A percentile compares a stretch with the other conserved stretches of the same genome.
phyloP scores from a whole-genome alignment of 1,140 invertebrate species.

The Diabrotica virgifera region DNA sequence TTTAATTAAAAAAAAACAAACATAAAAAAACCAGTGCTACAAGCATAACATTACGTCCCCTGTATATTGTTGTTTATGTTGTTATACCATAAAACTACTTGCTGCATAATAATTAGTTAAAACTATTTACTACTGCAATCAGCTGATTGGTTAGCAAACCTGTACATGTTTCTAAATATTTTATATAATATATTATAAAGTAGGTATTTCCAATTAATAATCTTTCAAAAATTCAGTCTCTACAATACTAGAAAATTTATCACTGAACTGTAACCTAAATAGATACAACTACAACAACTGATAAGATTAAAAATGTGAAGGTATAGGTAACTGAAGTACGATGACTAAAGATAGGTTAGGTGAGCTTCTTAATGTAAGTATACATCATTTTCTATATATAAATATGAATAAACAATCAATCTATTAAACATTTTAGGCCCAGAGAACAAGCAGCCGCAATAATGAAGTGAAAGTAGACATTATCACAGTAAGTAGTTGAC shows the following conservation, averaged over 20 bases:
- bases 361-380: conserved; percentile 22
- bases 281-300: not conserved
- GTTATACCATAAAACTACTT: not conserved
- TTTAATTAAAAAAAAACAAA: too few relatives aligned
- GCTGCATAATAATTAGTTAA: not conserved
- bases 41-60: too few relatives aligned
- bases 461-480: conserved; percentile 18
- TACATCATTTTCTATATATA: conserved; percentile 5
- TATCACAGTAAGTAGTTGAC: conserved; percentile 16
- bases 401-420: not conserved
- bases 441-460: conserved; percentile 4
- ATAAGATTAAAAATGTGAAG: not conserved
- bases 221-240: too few relatives aligned
- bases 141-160: not conserved
- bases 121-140: not conserved
- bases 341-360: conserved; percentile 29
- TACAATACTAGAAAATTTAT: not conserved
- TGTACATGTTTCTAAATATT: too few relatives aligned
- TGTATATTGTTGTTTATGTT: not conserved
- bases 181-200: too few relatives aligned
- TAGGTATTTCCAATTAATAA: too few relatives aligned
- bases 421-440: conserved; percentile 5
- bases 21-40: too few relatives aligned
- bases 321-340: not conserved
- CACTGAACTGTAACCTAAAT: not conserved